Conservation (phyloP, 92 coral and sea anemone species). For the Porites cylindrica region DNA sequence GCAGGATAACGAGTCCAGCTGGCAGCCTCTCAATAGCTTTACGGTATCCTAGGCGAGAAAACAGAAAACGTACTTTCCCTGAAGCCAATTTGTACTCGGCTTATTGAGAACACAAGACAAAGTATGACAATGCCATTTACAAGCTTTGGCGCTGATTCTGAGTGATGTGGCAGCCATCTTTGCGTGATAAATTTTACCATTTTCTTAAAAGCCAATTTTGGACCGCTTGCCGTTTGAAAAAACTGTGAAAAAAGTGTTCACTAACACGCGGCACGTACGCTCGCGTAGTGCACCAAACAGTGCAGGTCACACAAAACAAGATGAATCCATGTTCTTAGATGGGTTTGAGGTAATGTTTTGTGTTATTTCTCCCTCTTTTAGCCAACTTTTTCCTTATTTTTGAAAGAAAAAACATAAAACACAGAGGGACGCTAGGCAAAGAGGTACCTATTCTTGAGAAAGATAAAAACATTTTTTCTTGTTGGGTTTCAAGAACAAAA, state of each 20-base stretch:
- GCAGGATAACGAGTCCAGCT: neutral
- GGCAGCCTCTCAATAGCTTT: neutral
- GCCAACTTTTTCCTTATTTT: neutral
- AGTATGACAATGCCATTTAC: neutral
- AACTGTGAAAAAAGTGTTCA: neutral
- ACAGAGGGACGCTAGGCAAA: neutral
- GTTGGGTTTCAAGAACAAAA: neutral
- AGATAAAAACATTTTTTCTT: constrained; percentile 24
- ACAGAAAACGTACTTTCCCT: neutral
- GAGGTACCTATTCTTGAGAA: neutral
- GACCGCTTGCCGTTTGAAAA: too few relatives aligned
- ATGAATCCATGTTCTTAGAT: neutral
- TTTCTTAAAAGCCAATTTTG: neutral
- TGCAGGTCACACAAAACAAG: neutral
- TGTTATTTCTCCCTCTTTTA: neutral
- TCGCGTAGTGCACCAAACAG: neutral
- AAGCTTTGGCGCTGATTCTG: neutral
- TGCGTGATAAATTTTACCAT: neutral
- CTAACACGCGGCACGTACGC: neutral
- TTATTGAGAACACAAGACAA: neutral
- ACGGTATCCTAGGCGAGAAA: neutral
- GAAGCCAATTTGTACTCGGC: neutral
- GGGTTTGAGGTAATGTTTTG: neutral
- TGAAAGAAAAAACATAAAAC: too few relatives aligned
- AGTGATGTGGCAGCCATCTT: neutral